Conservation (phyloP, 2,888 invertebrate species). For the Hybos culiciformis region DNA sequence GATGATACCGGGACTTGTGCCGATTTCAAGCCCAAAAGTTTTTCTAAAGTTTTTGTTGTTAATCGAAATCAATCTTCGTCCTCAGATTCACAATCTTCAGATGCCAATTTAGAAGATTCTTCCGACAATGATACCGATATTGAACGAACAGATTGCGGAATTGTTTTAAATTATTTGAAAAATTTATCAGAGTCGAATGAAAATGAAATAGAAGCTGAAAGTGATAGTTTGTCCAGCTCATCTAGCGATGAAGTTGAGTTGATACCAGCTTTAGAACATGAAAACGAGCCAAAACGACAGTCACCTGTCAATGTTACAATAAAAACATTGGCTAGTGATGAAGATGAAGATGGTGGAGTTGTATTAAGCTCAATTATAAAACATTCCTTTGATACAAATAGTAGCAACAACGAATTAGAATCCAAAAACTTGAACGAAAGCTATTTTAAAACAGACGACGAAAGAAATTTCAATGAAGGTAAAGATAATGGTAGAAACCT, state of each 20-base stretch:
- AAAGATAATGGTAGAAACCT: too few relatives aligned
- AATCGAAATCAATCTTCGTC: constrained; percentile 46
- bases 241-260: constrained; percentile 23
- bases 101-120: constrained; percentile 41
- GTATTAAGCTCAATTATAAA: too few relatives aligned
- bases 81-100: constrained; percentile 43
- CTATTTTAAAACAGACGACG: constrained; percentile 2
- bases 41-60: constrained; percentile 54
- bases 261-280: constrained; percentile 13
- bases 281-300: too few relatives aligned
- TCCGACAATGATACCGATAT: constrained; percentile 49
- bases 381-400: too few relatives aligned
- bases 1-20: constrained; percentile 43
- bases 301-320: too few relatives aligned
- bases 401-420: too few relatives aligned
- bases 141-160: constrained; percentile 37
- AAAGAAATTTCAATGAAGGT: too few relatives aligned
- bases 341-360: constrained; percentile 9
- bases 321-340: too few relatives aligned
- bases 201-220: constrained; percentile 12
- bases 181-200: constrained; percentile 17
- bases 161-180: constrained; percentile 32
- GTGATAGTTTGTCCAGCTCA: constrained; percentile 10
- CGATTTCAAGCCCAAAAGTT: constrained; percentile 40
- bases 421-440: too few relatives aligned